Conservation (phyloP, 2,113 vertebrate species). For the Sylvilagus bachmani region DNA sequence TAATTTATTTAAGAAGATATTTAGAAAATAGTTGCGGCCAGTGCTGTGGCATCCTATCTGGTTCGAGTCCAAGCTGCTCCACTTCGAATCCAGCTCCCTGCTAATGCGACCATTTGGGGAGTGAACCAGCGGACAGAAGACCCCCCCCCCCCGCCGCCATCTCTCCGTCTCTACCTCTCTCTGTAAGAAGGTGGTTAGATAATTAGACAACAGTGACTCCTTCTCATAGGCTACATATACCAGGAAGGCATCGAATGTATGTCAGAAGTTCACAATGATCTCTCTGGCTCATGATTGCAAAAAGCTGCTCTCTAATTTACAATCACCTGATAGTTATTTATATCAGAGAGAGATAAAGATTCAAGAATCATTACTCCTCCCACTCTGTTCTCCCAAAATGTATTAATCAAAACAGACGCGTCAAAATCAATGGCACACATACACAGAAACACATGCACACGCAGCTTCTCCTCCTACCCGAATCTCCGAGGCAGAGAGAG, state of each 20-base stretch:
- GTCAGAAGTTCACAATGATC: not conserved
- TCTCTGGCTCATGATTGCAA: not conserved
- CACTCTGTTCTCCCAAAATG: not conserved
- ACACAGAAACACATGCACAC: not conserved
- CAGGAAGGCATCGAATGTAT: constrained; percentile 16
- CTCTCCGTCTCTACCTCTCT: too few species aligned
- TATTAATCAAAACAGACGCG: constrained; percentile 32
- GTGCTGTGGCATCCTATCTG: too few species aligned
- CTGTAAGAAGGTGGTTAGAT: not conserved
- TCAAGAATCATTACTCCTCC: constrained; percentile 19
- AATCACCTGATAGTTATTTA: not conserved
- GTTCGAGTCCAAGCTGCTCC: too few species aligned
- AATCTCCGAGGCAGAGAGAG: not conserved
- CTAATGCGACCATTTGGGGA: too few species aligned
- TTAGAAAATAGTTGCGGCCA: not conserved
- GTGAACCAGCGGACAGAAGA: too few species aligned
- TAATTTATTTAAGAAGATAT: not conserved
- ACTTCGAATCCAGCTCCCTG: too few species aligned
- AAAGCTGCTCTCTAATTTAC: not conserved
- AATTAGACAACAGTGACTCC: not conserved
- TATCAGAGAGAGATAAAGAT: not conserved
- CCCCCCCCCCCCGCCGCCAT: too few species aligned
- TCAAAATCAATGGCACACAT: not conserved
- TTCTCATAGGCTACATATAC: not conserved
- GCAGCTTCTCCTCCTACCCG: not conserved